Base-by-base conservation (phyloP, 2,113 vertebrate genomes). In the Xenopus borealis region DNA sequence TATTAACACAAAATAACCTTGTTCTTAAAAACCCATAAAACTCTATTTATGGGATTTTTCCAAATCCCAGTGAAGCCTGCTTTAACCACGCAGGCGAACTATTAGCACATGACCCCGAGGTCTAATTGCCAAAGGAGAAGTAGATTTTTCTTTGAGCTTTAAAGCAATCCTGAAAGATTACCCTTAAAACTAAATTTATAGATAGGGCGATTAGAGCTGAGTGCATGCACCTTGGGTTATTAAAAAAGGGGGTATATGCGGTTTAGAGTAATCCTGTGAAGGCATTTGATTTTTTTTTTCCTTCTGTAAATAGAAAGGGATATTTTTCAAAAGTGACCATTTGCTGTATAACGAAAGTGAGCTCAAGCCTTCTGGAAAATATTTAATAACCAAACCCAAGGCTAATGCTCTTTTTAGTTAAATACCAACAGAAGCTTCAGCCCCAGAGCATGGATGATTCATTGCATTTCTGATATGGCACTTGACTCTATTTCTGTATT, bases 1-100 rank as follows among this genome's bases (percentile, higher is more conserved):
- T 90, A 89, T 90, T 92, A 91, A 88, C 86, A 91, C 85, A 91
- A 85, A 90, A 91, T 91, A 89, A 88, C 85, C 80, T 84, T 88
- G 84, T 87, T 90, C 84, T 88, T 89, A 85, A 84, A 89, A 90
- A 87, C 69, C 81, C 87, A 84, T 89, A 88, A 90, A 90, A 89
- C 84, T 83, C 81, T 86, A 84, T 91, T 88, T 86, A 88, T 85
- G 85, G 79, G 78, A 75, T 86, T 84, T 90, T 89, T 88, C 84
- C 84, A 86, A 83, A 87, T 87, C 83, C 78, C 79, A 74, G 73
- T 80, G 83, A 87, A 86, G 62, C 11, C 46, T 52, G 77, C 75
- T 71, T 77, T 80, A 79, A 78, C 67, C 72, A 78, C 64, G 44
- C 78, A 80, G 81, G 82, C 79, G 72, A 71, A 72, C 79, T 82